Conservation (phyloP, 2,113 vertebrate species). For the cattle (Bos taurus) region DNA sequence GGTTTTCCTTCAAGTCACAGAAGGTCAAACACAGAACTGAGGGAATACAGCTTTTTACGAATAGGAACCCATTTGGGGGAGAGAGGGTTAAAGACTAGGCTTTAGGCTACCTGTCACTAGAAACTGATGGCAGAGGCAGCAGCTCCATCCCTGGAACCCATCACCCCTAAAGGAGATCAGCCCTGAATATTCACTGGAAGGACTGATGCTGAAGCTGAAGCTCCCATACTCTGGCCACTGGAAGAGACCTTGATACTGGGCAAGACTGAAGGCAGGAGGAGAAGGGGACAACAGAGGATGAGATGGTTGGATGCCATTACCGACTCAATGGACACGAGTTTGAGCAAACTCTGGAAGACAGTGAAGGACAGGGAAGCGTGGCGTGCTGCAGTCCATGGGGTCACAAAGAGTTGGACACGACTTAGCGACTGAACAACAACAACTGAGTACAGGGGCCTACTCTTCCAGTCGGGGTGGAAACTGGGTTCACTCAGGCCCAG, state of each 20-base stretch:
- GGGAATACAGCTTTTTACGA: not conserved
- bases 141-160: not conserved
- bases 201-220: not conserved
- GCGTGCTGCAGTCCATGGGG: not conserved
- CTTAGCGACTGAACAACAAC: not conserved
- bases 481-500: not conserved
- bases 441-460: not conserved
- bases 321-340: not conserved
- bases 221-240: not conserved
- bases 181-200: not conserved
- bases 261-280: not conserved
- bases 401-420: not conserved
- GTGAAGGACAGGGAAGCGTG: not conserved
- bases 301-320: not conserved
- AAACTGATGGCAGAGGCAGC: fast-evolving
- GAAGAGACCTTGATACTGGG: not conserved
- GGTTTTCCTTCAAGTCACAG: not conserved
- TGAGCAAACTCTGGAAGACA: not conserved
- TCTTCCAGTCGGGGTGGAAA: not conserved
- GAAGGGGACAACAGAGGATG: not conserved
- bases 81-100: not conserved
- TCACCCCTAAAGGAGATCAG: not conserved
- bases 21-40: not conserved
- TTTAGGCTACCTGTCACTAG: not conserved
- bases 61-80: not conserved